Base-by-base conservation (phyloP, 2,113 vertebrate species). In the Pelmatolapia mariae region DNA sequence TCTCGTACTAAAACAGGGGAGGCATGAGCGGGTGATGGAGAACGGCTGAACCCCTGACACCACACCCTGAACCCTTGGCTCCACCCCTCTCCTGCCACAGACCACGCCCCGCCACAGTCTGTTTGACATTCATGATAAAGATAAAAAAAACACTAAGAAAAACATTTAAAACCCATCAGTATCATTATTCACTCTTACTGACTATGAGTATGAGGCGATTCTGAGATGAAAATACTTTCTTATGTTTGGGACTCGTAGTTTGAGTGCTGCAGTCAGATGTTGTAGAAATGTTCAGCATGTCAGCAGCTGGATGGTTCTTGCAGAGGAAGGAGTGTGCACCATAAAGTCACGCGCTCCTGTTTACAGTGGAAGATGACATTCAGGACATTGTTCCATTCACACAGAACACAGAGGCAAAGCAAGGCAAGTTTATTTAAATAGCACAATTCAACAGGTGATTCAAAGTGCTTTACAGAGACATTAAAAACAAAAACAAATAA, bases 211-310 rank as follows among this genome's bases (percentile, higher is more conserved):
- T 24, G 54, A 71, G 63, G n/a, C n/a, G 1, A 15, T 22, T 5
- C 11, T 24, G 12, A 68, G 63, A 9, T 40, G 11, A 38, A 66
- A 66, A 68, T 22, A 40, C n/a, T 22, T 68, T 68, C 19, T 22
- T 68, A 68, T n/a, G 4, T 40, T 24, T 68, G 63, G 63, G 26
- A 59, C 56, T 57, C 4, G 3, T 31, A 0, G 56, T 18, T 5
- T 0, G 26, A 31, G 7, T 33, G 81, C 7, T 19, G 5, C 18
- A 38, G 19, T 56, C 26, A 16, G 56, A 10, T 8, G 33, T 8
- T 16, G 19, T 66, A 78, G 36, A 85, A 79, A 73, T 56, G 19
- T 33, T 87, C 56, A 33, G 50, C 22, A 56, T 68, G 38, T 33
- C 84, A 82, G 31, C 31, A 53, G 10, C 11, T 56, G 22, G 80